phyloP scores from a whole-genome alignment of 2,113 vertebrate genomes.

The Corydoras maculifer region DNA sequence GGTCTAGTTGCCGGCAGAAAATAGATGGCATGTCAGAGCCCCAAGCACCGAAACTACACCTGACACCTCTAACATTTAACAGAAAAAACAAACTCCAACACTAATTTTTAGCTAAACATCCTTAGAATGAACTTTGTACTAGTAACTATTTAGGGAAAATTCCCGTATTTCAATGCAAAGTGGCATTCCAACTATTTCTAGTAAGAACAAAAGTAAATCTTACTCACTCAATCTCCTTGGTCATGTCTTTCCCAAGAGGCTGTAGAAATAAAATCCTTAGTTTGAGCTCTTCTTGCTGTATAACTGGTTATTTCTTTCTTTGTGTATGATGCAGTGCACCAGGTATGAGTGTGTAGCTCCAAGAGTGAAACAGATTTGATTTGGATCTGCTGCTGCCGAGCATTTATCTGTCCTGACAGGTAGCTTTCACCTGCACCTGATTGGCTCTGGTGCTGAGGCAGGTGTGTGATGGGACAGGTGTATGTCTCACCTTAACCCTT shows the following conservation, averaged over 20 bases:
- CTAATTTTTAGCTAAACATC: background rate
- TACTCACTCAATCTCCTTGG: conserved; percentile 74
- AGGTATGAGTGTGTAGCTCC: conserved; percentile 26
- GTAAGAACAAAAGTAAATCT: background rate
- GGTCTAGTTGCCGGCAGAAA: conserved; percentile 51
- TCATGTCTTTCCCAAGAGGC: conserved; percentile 65
- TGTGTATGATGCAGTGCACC: conserved; percentile 10
- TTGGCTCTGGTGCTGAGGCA: conserved; percentile 49
- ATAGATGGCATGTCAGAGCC: conserved; percentile 22
- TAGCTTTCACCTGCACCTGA: conserved; percentile 52
- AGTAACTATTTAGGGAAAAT: background rate
- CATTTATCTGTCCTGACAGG: conserved; percentile 59
- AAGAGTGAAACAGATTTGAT: conserved; percentile 61
- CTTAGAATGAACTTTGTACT: background rate
- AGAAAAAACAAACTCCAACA: background rate
- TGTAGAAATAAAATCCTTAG: conserved; percentile 50
- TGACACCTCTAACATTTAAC: background rate
- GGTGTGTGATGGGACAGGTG: conserved; percentile 73
- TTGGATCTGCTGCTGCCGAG: conserved; percentile 40
- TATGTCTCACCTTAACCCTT: conserved; percentile 9
- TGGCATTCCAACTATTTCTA: too few relatives aligned
- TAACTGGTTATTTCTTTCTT: conserved; percentile 13
- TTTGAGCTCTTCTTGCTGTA: conserved; percentile 32
- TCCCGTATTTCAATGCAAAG: background rate
- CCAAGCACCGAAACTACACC: conserved; percentile 25